These are phyloP conservation scores for Aurelia sp. DNA, from an alignment of 30 jellyfish, hydroid and myxozoan genomes.

Conservation along the genomic window DNA sequence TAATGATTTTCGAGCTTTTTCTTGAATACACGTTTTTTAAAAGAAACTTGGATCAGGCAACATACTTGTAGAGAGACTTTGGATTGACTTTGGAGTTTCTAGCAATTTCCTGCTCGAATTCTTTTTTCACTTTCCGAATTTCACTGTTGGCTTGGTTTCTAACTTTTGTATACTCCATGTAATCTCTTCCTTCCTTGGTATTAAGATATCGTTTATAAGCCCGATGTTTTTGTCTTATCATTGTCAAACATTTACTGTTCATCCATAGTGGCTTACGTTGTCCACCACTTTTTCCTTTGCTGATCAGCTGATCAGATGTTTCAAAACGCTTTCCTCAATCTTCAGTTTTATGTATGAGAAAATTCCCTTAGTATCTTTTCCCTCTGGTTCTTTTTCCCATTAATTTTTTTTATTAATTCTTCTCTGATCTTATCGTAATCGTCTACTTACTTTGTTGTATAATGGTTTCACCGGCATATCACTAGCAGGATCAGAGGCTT, in stretches of 20 bases:
- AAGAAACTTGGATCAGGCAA: too few relatives aligned
- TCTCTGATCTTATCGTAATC: conserved; percentile 39
- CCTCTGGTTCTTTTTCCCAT: conserved; percentile 29
- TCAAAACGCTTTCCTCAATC: conserved; percentile 40
- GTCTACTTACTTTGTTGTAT: conserved; percentile 36
- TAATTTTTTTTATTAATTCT: conserved; percentile 13
- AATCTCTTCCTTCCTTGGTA: conserved; percentile 48
- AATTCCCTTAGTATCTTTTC: conserved; percentile 18
- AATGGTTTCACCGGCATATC: conserved; percentile 27
- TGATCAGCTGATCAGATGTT: conserved; percentile 8
- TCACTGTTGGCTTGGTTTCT: conserved; percentile 59
- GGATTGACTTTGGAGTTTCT: conserved; percentile 43
- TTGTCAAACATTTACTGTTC: conserved; percentile 39
- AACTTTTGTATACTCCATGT: conserved; percentile 7
- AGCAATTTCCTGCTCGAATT: conserved; percentile 46
- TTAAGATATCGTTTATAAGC: conserved; percentile 55
- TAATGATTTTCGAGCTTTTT: too few relatives aligned
- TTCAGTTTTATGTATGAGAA: conserved; percentile 40
- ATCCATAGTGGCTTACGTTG: conserved; percentile 35
- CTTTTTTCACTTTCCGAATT: conserved; percentile 28
- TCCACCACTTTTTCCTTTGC: conserved; percentile 42
- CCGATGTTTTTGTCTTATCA: conserved; percentile 31
- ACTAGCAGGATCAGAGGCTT: too few relatives aligned
- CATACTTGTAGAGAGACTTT: conserved; percentile 33
- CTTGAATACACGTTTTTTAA: too few relatives aligned